Evolutionary conservation across 1,140 invertebrate species (phyloP), one percentile per base, ranked within the genome.

Genomic region (Periplaneta americana): DNA sequence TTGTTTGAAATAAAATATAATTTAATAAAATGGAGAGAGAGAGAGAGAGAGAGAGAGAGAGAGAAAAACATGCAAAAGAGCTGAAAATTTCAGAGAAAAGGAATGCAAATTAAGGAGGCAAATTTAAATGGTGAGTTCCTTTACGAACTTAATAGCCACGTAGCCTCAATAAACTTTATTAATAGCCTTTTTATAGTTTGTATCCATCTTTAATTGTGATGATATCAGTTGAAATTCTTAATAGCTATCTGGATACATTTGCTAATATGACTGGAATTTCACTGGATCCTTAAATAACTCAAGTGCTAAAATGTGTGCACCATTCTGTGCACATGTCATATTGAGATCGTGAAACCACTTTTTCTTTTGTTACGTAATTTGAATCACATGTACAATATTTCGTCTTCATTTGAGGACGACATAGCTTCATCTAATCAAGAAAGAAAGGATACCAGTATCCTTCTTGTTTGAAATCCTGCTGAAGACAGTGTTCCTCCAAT

Each of bases 181-280:
- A 34, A 33, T 78, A 78, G 76, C 76, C 18, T 78, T 78, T 22
- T 33, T 78, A 37, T 78, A 78, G 28, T 78, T 78, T 36, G 76
- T 78, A 37, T 78, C 76, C 34, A 18, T 78, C 76, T 33, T 78
- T 33, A 78, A 34, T 36, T 32, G 37, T 36, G 76, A 33, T 33
- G 37, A 78, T 32, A 78, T 34, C 76, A 34, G 76, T 34, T 11
- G 76, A 78, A 78, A 33, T 78, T n/a, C 76, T 33, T 37, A n/a
- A 78, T n/a, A 78, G 34, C 31, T 32, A 32, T 78, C 76, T 36
- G 76, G 76, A 33, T 22, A 78, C 76, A 78, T 78, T 37, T 33
- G 32, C 33, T 78, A 78, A 78, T 36, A 78, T 34, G 34, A 36
- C 37, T 78, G 34, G 37, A 78, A 78, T 37, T 28, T 28, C 34